phyloP scores from a whole-genome alignment of 2,113 vertebrate species.

The Ciconia maguari region DNA sequence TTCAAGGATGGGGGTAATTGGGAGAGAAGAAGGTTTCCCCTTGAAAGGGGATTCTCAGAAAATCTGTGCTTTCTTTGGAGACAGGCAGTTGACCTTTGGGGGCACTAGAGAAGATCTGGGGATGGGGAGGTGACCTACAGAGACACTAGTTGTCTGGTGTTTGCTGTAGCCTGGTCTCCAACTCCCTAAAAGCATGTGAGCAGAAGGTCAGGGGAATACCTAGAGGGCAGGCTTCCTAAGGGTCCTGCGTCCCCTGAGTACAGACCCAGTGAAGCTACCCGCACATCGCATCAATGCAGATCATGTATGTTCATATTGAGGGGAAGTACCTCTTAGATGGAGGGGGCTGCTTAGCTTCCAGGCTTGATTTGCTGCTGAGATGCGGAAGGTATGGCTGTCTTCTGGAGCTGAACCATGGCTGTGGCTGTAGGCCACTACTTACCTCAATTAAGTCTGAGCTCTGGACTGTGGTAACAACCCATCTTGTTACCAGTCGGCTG shows the following conservation, averaged over 20 bases:
- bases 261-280: background rate
- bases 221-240: background rate
- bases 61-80: background rate
- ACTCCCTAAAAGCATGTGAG: background rate
- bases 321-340: background rate
- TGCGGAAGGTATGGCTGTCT: background rate
- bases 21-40: background rate
- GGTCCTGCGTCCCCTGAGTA: background rate
- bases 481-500: background rate
- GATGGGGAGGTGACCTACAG: background rate
- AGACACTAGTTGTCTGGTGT: background rate
- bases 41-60: background rate
- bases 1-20: background rate
- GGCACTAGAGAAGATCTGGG: background rate
- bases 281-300: rapidly evolving
- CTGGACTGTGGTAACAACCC: background rate
- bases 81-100: background rate
- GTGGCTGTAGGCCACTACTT: background rate
- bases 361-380: background rate
- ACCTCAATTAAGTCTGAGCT: background rate
- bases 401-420: background rate
- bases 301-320: background rate
- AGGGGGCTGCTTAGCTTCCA: background rate
- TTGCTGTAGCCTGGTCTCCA: background rate
- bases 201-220: background rate